Conservation (phyloP, 1,140 invertebrate species). For the Venustaconcha ellipsiformis region DNA sequence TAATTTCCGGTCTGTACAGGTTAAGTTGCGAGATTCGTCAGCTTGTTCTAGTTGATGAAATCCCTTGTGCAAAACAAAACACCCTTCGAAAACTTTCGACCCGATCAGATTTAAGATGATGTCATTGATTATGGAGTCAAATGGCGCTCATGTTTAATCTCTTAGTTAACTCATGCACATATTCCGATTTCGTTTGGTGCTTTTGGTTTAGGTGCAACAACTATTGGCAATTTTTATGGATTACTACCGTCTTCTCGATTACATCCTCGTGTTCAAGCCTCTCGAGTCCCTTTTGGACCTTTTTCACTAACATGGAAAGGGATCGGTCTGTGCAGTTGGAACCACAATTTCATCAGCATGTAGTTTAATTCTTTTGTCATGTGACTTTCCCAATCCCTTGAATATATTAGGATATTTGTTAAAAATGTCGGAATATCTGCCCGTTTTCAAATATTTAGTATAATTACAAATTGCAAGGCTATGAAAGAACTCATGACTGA, state of each 20-base stretch:
- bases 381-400: neutral
- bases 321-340: neutral
- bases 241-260: conserved; percentile 46
- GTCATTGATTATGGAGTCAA: conserved; percentile 39
- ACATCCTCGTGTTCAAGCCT: conserved; percentile 23
- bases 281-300: conserved; percentile 26
- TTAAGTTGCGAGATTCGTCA: conserved; percentile 13
- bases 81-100: conserved; percentile 31
- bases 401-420: neutral
- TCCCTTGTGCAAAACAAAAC: conserved; percentile 35
- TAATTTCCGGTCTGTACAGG: conserved; percentile 15
- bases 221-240: conserved; percentile 47
- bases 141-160: conserved; percentile 23
- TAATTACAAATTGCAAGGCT: neutral
- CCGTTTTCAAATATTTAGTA: too few relatives aligned
- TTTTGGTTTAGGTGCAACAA: conserved; percentile 41
- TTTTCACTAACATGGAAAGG: conserved; percentile 5
- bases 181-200: conserved; percentile 13
- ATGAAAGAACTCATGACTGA: neutral
- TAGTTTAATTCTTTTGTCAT: neutral
- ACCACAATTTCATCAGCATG: conserved; percentile 1
- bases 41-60: conserved; percentile 48
- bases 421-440: neutral
- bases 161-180: conserved; percentile 27
- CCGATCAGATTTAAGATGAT: conserved; percentile 33